Base-by-base conservation (phyloP, 2,113 vertebrate genomes). In the Chauna torquata region DNA sequence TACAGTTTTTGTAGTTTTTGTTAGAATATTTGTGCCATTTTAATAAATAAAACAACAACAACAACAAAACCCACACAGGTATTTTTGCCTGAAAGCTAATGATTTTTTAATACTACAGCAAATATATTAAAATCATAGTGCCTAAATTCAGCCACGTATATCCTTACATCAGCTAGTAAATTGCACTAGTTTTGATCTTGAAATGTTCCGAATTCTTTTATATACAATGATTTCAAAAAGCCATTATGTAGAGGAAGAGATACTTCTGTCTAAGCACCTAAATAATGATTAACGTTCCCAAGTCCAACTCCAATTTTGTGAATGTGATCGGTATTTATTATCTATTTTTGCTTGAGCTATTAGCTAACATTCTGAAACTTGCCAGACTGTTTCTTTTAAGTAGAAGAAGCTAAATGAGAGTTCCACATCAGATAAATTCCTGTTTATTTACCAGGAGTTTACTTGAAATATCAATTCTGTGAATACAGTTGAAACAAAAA, bases 321-420 rank as follows among this genome's bases (percentile, higher is more conserved):
- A 88, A 64, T n/a, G 47, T 18, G n/a, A 92, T 86, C 82, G 88
- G 84, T 92, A 86, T 66, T 94, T 88, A 88, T 92, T 87, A 95
- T 40, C 65, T 34, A 59, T 64, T 92, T 96, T 50, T 91, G 30
- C 19, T 42, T 58, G 6, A 96, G 22, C 58, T 62, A 72, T 92
- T 85, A 92, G 45, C 61, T 65, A 72, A 65, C 84, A 87, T 42
- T 76, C 44, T 82, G 54, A 86, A 71, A 40, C 49, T 79, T 86
- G 17, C 5, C 81, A 84, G 38, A 64, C 22, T 76, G 22, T 23
- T 84, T 42, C 47, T 61, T 7, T 86, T 79, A 57, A 42, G 30
- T 18, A 81, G 62, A 86, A 79, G 20, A 94, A 89, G 75, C 17
- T 71, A 70, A 70, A 55, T 64, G 17, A 50, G 7, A 83, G 16